Percentiles rank a stretch among this genome's conserved stretches.
Conservation (phyloP, 2,113 vertebrate genomes). For the Cavia porcellus region DNA sequence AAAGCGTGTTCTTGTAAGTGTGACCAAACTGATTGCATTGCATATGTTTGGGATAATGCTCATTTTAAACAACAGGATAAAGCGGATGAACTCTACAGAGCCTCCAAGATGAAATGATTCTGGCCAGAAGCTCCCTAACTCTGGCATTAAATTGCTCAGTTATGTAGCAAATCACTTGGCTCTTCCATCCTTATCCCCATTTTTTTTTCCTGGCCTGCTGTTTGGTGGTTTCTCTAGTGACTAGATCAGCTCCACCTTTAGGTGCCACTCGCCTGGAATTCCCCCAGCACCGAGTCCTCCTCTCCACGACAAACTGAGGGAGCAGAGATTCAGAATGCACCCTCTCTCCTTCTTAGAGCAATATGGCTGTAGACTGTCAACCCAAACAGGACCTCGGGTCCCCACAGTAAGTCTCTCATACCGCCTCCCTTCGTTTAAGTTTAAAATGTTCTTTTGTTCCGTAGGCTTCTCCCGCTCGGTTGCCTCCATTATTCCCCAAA, state of each 20-base stretch:
- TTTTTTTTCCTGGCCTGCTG: constrained; percentile 55
- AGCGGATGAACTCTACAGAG: constrained; percentile 87
- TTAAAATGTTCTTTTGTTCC: constrained; percentile 86
- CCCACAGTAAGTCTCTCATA: constrained; percentile 33
- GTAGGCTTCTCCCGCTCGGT: constrained; percentile 76
- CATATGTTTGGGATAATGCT: constrained; percentile 99
- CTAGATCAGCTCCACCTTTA: not conserved
- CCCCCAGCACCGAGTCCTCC: not conserved
- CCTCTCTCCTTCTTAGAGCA: constrained; percentile 25
- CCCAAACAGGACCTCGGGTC: not conserved
- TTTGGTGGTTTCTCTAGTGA: constrained; percentile 19
- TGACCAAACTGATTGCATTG: constrained; percentile 99
- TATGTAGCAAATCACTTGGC: constrained; percentile 82
- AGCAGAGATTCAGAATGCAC: constrained; percentile 61
- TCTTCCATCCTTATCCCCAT: constrained; percentile 59
- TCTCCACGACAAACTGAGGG: not conserved
- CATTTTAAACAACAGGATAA: constrained; percentile 95
- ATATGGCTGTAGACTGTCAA: not conserved
- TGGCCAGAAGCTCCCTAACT: constrained; percentile 83
- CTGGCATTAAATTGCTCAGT: constrained; percentile 87
- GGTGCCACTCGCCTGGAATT: rapidly evolving
- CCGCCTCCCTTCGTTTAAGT: constrained; percentile 52
- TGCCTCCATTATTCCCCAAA: constrained; percentile 83
- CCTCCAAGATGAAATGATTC: constrained; percentile 85
- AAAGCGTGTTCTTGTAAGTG: constrained; percentile 99